Conservation (phyloP, 2,888 invertebrate genomes). For the Osedax fenrisi region DNA sequence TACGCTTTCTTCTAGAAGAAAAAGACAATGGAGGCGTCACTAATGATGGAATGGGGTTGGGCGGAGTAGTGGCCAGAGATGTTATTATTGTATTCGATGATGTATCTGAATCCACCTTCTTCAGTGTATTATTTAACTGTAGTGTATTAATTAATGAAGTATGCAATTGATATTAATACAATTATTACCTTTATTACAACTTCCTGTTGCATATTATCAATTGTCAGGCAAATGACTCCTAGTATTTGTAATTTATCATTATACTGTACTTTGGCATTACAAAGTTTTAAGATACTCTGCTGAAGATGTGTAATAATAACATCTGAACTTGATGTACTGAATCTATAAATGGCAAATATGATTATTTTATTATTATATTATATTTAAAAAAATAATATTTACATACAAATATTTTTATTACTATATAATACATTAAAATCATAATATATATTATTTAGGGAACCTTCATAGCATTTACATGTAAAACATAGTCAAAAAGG, state of each 20-base stretch:
- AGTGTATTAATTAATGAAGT: too few relatives aligned
- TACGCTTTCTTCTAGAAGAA: neutral
- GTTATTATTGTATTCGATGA: slow-evolving; percentile 25
- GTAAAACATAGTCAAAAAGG: too few relatives aligned
- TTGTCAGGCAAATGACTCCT: slow-evolving; percentile 37
- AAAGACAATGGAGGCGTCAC: neutral
- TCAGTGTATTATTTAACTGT: slow-evolving; percentile 36
- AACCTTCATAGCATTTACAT: too few relatives aligned
- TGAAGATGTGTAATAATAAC: too few relatives aligned
- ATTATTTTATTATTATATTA: too few relatives aligned
- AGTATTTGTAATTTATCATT: slow-evolving; percentile 37
- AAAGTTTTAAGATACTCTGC: slow-evolving; percentile 37
- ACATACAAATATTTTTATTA: too few relatives aligned
- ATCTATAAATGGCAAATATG: too few relatives aligned
- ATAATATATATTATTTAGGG: too few relatives aligned
- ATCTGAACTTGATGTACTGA: too few relatives aligned
- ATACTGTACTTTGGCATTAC: slow-evolving; percentile 37
- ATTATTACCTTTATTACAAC: slow-evolving; percentile 35
- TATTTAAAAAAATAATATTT: too few relatives aligned
- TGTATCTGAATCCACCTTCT: slow-evolving; percentile 30
- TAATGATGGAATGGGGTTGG: neutral
- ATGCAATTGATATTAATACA: neutral
- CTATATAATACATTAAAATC: too few relatives aligned
- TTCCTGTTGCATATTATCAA: slow-evolving; percentile 37
- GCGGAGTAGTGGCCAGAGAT: neutral